phyloP scores from a whole-genome alignment of 2,113 vertebrate genomes.

The Toxotes jaculatrix region DNA sequence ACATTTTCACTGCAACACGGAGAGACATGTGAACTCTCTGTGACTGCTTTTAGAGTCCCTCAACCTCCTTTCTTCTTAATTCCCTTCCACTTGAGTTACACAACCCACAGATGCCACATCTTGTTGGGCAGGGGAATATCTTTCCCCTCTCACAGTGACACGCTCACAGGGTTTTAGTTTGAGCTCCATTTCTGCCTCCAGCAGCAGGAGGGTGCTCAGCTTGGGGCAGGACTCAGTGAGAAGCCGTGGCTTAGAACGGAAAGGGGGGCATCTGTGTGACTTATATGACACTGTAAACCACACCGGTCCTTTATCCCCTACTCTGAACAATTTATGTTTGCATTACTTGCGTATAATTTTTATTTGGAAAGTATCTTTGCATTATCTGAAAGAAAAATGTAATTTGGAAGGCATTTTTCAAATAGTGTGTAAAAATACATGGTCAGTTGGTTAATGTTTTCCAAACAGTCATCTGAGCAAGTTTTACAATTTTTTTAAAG shows the following conservation, averaged over 20 bases:
- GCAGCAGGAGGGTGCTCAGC: constrained; percentile 26
- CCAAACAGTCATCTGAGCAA: background rate
- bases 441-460: background rate
- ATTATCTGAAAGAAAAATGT: background rate
- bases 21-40: constrained; percentile 58
- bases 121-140: constrained; percentile 45
- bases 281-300: constrained; percentile 21
- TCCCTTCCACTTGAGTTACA: constrained; percentile 70
- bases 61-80: constrained; percentile 48
- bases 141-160: constrained; percentile 26
- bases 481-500: background rate
- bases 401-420: background rate
- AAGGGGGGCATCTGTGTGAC: constrained; percentile 28
- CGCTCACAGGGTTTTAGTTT: constrained; percentile 37
- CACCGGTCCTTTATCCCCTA: background rate
- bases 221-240: constrained; percentile 10
- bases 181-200: constrained; percentile 37
- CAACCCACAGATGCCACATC: constrained; percentile 67
- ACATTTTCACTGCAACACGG: constrained; percentile 27
- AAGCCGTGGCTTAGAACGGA: background rate
- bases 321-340: background rate
- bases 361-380: fast-evolving
- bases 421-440: background rate
- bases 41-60: constrained; percentile 59
- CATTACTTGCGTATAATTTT: background rate